These are phyloP conservation scores for Perca schrenkii DNA, from an alignment of 2,113 vertebrate genomes.

Conservation along the genomic window DNA sequence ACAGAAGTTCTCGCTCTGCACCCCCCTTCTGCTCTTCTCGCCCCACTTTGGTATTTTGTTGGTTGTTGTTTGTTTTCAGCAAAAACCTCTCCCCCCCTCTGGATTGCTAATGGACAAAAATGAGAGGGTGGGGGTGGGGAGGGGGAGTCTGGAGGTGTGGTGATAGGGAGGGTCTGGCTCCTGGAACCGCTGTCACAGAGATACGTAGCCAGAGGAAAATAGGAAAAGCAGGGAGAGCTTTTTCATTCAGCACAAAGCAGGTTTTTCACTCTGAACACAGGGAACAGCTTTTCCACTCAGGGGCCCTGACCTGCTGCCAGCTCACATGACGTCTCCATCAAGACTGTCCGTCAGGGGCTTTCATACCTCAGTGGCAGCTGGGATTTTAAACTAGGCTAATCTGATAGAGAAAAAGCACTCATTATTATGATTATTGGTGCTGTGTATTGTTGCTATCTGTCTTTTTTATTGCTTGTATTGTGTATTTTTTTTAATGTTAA, in stretches of 20 bases:
- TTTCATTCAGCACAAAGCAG: slow-evolving; percentile 63
- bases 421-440: not conserved
- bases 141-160: slow-evolving; percentile 3
- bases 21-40: slow-evolving; percentile 33
- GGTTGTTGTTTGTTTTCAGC: slow-evolving; percentile 76
- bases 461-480: no score
- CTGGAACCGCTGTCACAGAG: slow-evolving; percentile 53
- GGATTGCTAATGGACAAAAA: slow-evolving; percentile 66
- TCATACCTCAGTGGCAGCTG: slow-evolving; percentile 5
- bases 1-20: slow-evolving; percentile 59
- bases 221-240: slow-evolving; percentile 54
- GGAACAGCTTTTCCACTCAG: slow-evolving; percentile 55
- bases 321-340: slow-evolving; percentile 61
- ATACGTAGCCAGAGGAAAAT: slow-evolving; percentile 51
- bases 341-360: slow-evolving; percentile 30
- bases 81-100: slow-evolving; percentile 59
- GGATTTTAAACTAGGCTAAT: slow-evolving; percentile 10
- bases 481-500: no score
- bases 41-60: slow-evolving; percentile 74
- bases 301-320: slow-evolving; percentile 53
- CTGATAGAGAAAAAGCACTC: not conserved
- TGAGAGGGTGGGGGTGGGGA: slow-evolving; percentile 26
- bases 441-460: not conserved
- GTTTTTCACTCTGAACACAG: slow-evolving; percentile 52
- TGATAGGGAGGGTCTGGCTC: slow-evolving; percentile 52